A percentile compares a stretch with the other conserved stretches of the same genome.
Conservation (phyloP, 1,140 invertebrate species). For the Vollenhovia emeryi region DNA sequence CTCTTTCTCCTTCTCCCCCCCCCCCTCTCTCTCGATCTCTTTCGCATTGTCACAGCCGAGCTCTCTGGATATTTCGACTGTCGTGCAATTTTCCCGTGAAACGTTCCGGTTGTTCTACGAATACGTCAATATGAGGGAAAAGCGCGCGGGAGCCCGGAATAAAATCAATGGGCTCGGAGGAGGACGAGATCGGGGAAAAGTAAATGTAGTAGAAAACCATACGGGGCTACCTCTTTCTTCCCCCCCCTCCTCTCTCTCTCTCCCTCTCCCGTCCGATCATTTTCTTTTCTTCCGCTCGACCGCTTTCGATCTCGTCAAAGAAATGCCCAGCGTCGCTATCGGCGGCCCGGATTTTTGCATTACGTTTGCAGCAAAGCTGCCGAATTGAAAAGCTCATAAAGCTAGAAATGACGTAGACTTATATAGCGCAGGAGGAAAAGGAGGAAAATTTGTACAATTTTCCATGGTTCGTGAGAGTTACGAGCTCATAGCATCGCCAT, state of each 20-base stretch:
- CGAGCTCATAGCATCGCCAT: not conserved
- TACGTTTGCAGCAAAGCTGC: slow-evolving; percentile 24
- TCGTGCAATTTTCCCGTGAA: slow-evolving; percentile 37
- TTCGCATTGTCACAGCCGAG: not conserved
- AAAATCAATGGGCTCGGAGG: slow-evolving; percentile 44
- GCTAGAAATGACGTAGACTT: slow-evolving; percentile 1
- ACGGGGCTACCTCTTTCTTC: not conserved
- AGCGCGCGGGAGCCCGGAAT: slow-evolving; percentile 21
- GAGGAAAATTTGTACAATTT: not conserved
- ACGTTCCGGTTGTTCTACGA: slow-evolving; percentile 49
- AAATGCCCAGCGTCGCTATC: slow-evolving; percentile 52
- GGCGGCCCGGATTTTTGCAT: slow-evolving; percentile 51
- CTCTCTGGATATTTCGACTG: slow-evolving; percentile 52
- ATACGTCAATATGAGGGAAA: slow-evolving; percentile 54
- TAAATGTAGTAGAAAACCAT: slow-evolving; percentile 61
- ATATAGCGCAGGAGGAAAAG: not conserved
- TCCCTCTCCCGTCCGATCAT: slow-evolving; percentile 1
- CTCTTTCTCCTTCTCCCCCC: not conserved
- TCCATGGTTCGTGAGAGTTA: not conserved
- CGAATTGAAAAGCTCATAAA: slow-evolving; percentile 42
- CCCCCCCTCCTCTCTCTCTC: not conserved
- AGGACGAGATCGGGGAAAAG: slow-evolving; percentile 40
- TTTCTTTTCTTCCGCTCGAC: slow-evolving; percentile 32
- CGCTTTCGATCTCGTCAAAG: slow-evolving; percentile 46
- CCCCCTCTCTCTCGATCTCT: not conserved